Percentiles rank a stretch among this genome's conserved stretches.
Conservation (phyloP, 1,140 invertebrate genomes). For the Eumaeus atala region DNA sequence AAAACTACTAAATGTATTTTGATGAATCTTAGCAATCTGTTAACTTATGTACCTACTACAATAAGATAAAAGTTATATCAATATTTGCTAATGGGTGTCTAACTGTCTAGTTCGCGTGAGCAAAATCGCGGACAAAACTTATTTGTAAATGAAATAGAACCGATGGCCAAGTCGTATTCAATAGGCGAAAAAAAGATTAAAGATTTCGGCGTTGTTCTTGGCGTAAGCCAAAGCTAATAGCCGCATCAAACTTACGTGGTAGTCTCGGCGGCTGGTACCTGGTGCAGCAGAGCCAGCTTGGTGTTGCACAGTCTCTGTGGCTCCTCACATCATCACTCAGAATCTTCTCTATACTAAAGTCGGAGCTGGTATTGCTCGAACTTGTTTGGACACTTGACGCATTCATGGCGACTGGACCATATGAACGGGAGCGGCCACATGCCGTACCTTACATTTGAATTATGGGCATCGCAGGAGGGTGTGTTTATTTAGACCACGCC, state of each 20-base stretch:
- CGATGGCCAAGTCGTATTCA: too few species aligned
- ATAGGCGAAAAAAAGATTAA: too few species aligned
- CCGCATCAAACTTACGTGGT: slow-evolving; percentile 77
- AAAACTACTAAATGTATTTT: too few species aligned
- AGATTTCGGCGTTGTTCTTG: too few species aligned
- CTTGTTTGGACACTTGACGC: slow-evolving; percentile 39
- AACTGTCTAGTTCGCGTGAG: too few species aligned
- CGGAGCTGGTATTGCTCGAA: slow-evolving; percentile 47
- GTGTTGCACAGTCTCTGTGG: slow-evolving; percentile 30
- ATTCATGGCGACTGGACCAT: slow-evolving; percentile 40
- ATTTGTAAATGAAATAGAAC: too few species aligned
- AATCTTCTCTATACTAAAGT: slow-evolving; percentile 75
- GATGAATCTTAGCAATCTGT: too few species aligned
- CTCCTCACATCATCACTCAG: slow-evolving; percentile 52
- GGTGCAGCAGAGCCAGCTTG: slow-evolving; percentile 82
- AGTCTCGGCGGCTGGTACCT: slow-evolving; percentile 84
- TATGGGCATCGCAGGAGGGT: slow-evolving; percentile 30
- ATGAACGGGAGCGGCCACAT: slow-evolving; percentile 7
- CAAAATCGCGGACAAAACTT: too few species aligned
- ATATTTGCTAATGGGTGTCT: too few species aligned
- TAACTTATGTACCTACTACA: too few species aligned
- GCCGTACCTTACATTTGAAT: slow-evolving; percentile 29
- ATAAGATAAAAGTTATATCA: too few species aligned
- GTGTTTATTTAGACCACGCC: slow-evolving; percentile 34
- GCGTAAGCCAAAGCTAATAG: too few species aligned